A percentile compares a stretch with the other conserved stretches of the same genome.
Conservation (phyloP, 2,888 invertebrate genomes). For the Blera fallax region DNA sequence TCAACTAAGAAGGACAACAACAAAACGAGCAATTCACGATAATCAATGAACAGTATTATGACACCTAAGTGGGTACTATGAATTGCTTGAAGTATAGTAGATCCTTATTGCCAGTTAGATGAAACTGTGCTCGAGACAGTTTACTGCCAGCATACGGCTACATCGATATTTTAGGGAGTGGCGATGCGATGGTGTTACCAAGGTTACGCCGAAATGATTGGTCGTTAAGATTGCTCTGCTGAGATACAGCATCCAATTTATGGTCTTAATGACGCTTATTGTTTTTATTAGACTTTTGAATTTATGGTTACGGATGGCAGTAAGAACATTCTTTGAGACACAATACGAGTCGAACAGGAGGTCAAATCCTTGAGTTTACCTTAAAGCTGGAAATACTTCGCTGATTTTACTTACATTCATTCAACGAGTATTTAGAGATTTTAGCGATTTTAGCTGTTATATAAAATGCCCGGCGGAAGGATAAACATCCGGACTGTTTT, state of each 20-base stretch:
- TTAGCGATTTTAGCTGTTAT: too few relatives aligned
- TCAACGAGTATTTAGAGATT: too few relatives aligned
- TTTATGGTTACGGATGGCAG: background rate
- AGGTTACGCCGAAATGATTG: slow-evolving; percentile 17
- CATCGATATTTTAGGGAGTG: background rate
- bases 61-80: slow-evolving; percentile 23
- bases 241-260: slow-evolving; percentile 11
- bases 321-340: background rate
- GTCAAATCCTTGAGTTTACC: background rate
- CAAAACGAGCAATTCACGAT: slow-evolving; percentile 11
- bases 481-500: too few relatives aligned
- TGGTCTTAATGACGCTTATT: slow-evolving; percentile 18
- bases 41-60: slow-evolving; percentile 33
- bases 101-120: background rate
- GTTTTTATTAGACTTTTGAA: slow-evolving; percentile 29
- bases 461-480: too few relatives aligned
- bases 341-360: background rate
- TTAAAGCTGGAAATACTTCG: background rate
- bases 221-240: slow-evolving; percentile 11
- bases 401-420: background rate
- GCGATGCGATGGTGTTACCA: background rate
- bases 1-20: background rate
- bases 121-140: background rate
- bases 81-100: background rate
- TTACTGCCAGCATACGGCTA: background rate